Conservation (phyloP, 2,797 vertebrate genomes). For the Cryptoblepharus egeriae region DNA sequence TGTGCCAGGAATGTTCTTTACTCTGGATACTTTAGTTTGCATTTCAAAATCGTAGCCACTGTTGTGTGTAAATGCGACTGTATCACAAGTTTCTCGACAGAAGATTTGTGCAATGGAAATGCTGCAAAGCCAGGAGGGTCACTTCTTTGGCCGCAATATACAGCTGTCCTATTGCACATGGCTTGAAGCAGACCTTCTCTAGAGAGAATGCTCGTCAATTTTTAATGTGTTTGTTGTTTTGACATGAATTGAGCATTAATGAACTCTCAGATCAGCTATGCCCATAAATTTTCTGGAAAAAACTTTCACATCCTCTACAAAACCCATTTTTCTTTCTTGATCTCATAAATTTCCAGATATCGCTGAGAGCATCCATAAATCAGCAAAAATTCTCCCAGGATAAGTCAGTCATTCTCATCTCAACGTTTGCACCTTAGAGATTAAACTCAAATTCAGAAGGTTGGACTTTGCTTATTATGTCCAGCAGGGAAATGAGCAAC, state of each 20-base stretch:
- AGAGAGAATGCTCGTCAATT: background rate
- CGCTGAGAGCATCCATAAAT: background rate
- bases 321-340: conserved; percentile 18
- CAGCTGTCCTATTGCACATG: background rate
- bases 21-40: background rate
- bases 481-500: background rate
- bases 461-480: background rate
- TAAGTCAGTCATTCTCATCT: background rate
- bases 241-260: conserved; percentile 19
- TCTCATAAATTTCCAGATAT: background rate
- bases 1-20: background rate
- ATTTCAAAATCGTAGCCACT: background rate
- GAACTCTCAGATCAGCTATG: conserved; percentile 2
- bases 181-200: background rate
- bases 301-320: background rate
- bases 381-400: background rate
- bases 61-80: background rate
- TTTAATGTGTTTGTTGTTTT: conserved; percentile 3
- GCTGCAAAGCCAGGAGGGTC: background rate
- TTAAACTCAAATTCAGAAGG: background rate
- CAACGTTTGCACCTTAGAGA: background rate
- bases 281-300: conserved; percentile 14
- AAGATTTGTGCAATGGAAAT: background rate
- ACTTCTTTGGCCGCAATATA: background rate
- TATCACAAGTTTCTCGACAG: background rate